A percentile compares a stretch with the other conserved stretches of the same genome.
phyloP scores from a whole-genome alignment of 2,888 invertebrate species.

The Priocnemis perturbator region DNA sequence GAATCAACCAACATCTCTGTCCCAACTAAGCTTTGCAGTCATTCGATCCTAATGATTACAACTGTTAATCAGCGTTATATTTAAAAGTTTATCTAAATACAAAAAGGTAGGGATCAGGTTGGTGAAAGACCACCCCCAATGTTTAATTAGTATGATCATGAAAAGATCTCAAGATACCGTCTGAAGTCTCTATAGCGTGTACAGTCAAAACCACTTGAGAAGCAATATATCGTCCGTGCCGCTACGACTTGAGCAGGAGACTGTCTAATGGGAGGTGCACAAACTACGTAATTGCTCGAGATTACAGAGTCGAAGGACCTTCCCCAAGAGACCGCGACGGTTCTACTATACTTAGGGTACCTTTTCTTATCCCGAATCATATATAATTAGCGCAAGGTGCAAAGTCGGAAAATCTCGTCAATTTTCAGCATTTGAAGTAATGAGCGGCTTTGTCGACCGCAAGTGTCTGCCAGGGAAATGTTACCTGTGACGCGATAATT shows the following conservation, averaged over 20 bases:
- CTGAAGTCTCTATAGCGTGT: slow-evolving; percentile 9
- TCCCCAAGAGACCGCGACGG: slow-evolving; percentile 11
- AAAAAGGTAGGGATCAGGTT: too few relatives aligned
- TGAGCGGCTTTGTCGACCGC: slow-evolving; percentile 54
- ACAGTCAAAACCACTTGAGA: background rate
- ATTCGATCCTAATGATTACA: too few relatives aligned
- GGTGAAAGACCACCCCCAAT: too few relatives aligned
- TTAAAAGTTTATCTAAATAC: too few relatives aligned
- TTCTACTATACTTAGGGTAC: slow-evolving; percentile 43
- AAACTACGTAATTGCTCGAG: slow-evolving; percentile 65
- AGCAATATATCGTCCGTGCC: slow-evolving; percentile 20
- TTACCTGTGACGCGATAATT: slow-evolving; percentile 8
- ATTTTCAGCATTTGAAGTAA: slow-evolving; percentile 53
- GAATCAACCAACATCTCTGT: too few relatives aligned
- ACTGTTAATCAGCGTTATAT: too few relatives aligned
- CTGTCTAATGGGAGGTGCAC: slow-evolving; percentile 57
- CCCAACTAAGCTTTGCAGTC: too few relatives aligned
- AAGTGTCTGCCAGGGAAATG: slow-evolving; percentile 24
- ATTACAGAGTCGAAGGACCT: slow-evolving; percentile 64
- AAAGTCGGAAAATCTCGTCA: slow-evolving; percentile 66
- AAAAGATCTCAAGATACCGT: too few relatives aligned
- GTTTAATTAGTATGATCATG: too few relatives aligned
- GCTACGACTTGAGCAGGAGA: slow-evolving; percentile 39
- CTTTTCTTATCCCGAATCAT: slow-evolving; percentile 38
- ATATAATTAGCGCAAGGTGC: slow-evolving; percentile 70